Conservation (phyloP, 1,140 invertebrate species). For the Probaryconus sp. region DNA sequence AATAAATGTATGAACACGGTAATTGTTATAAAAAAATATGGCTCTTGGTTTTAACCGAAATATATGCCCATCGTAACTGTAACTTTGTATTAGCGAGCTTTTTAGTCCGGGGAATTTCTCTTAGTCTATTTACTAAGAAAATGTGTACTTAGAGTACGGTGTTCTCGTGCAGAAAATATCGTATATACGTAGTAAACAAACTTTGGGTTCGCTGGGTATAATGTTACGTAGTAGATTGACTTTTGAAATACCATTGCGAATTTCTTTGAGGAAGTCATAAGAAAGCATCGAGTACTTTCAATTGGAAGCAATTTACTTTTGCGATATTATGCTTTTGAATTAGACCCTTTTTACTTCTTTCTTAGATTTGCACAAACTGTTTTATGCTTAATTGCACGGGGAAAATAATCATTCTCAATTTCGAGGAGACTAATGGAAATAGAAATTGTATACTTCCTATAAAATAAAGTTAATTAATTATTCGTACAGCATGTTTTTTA, state of each 20-base stretch:
- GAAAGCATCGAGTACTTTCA: background rate
- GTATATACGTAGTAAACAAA: slow-evolving; percentile 21
- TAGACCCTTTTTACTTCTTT: too few relatives aligned
- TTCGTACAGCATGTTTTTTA: too few relatives aligned
- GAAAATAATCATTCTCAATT: too few relatives aligned
- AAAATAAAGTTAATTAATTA: too few relatives aligned
- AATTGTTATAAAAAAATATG: slow-evolving; percentile 1
- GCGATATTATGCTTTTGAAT: too few relatives aligned
- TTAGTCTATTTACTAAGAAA: slow-evolving; percentile 36
- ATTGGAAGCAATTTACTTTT: background rate
- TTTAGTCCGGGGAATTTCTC: slow-evolving; percentile 15
- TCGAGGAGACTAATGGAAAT: too few relatives aligned
- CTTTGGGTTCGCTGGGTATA: slow-evolving; percentile 20
- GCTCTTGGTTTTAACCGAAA: slow-evolving; percentile 17
- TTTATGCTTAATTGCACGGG: too few relatives aligned
- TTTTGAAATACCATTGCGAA: slow-evolving; percentile 19
- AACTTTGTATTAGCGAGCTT: slow-evolving; percentile 31
- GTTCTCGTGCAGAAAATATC: slow-evolving; percentile 40
- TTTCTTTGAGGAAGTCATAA: slow-evolving; percentile 7
- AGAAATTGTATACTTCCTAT: too few relatives aligned
- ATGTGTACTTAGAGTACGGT: slow-evolving; percentile 20
- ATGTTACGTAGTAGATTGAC: slow-evolving; percentile 12
- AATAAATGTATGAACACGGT: too few relatives aligned
- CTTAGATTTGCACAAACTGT: too few relatives aligned
- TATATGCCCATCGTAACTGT: slow-evolving; percentile 1